Base-by-base conservation (phyloP, 1,140 invertebrate species). In the Pogonus chalceus region DNA sequence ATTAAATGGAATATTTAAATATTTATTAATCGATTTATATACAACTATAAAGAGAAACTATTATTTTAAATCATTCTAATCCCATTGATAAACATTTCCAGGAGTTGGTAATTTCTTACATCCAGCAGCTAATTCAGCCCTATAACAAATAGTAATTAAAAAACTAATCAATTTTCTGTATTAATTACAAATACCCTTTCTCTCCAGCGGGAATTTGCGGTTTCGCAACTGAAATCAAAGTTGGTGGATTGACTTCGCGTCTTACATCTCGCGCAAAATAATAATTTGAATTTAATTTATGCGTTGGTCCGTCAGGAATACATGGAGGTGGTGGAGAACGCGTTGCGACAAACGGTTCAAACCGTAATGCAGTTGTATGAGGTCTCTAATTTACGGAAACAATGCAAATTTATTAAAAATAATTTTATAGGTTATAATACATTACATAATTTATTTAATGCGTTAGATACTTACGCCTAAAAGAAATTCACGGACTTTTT, bases 191-290 rank as follows among this genome's bases (percentile, higher is more conserved):
- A n/a, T 1, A 12, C n/a, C n/a, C n/a, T 60, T 55, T 55, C 52
- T 43, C 53, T 43, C 58, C 59, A 39, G 54, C 49, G 23, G 47
- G 53, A 20, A 65, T 59, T 51, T 58, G 53, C 23, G 55, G 62
- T 23, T 53, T 49, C 23, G n/a, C 24, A 1, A 52, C 66, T 35
- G 72, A 72, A 46, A 87, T 56, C 52, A 82, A 71, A 31, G 76
- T 58, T 10, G 89, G 87, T 12, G 85, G 88, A 43, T 65, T 55
- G 12, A 87, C 80, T 68, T 87, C 81, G 52, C 85, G 72, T 56
- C 90, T 78, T 0, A 69, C 85, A 77, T 93, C 90, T 62, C 88
- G 76, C 1, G 70, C 71, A 60, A 74, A 87, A 62, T 93, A 94
- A 64, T 90, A 90, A 66, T 92, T 90, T 54, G 77, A 76, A 37